These are phyloP conservation scores for Amblyjoppa fuscipennis DNA, from an alignment of 2,888 invertebrate genomes.

Conservation along the genomic window DNA sequence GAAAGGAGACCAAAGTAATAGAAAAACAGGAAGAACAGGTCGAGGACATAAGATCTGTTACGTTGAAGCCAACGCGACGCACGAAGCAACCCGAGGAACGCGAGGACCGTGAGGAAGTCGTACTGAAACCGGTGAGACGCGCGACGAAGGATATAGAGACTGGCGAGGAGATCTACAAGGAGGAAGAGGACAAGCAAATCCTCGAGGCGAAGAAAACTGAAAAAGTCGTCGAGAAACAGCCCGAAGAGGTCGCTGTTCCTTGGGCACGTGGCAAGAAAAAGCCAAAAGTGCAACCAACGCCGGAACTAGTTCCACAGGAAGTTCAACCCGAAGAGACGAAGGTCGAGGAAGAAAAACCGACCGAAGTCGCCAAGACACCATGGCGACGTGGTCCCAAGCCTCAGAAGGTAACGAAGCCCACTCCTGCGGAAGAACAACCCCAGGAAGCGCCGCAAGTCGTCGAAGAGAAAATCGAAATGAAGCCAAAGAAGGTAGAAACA, in stretches of 20 bases:
- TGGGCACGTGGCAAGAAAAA: slow-evolving; percentile 74
- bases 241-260: slow-evolving; percentile 75
- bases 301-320: slow-evolving; percentile 48
- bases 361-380: slow-evolving; percentile 80
- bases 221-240: slow-evolving; percentile 64
- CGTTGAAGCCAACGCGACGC: slow-evolving; percentile 71
- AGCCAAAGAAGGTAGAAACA: slow-evolving; percentile 62
- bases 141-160: slow-evolving; percentile 68
- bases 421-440: slow-evolving; percentile 53
- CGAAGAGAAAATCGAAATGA: slow-evolving; percentile 83
- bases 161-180: slow-evolving; percentile 72
- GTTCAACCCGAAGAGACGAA: slow-evolving; percentile 44
- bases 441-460: slow-evolving; percentile 74
- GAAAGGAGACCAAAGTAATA: slow-evolving; percentile 68
- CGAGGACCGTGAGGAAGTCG: slow-evolving; percentile 79
- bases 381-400: slow-evolving; percentile 75
- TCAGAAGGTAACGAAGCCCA: slow-evolving; percentile 63
- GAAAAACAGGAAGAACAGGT: slow-evolving; percentile 74
- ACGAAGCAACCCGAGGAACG: slow-evolving; percentile 80
- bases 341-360: slow-evolving; percentile 78
- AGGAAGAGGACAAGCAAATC: slow-evolving; percentile 78
- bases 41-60: slow-evolving; percentile 73
- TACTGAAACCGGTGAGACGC: slow-evolving; percentile 77
- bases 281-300: slow-evolving; percentile 67
- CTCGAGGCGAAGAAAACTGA: slow-evolving; percentile 61